phyloP scores from a whole-genome alignment of 2,113 vertebrate species.

The Balaenoptera acutorostrata region DNA sequence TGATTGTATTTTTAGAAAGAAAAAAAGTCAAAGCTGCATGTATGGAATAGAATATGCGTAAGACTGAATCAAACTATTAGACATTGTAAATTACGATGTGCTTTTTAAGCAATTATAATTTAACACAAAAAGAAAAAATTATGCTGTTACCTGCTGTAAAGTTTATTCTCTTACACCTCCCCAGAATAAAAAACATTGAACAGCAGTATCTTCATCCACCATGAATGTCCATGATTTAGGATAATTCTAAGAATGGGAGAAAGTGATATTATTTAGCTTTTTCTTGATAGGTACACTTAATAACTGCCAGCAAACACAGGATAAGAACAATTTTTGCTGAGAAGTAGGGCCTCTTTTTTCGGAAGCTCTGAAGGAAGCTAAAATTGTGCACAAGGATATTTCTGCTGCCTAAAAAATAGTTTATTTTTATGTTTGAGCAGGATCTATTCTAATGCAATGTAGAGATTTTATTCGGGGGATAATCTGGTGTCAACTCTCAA shows the following conservation, averaged over 20 bases:
- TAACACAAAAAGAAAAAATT: not conserved
- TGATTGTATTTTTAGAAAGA: not conserved
- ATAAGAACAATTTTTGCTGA: slow-evolving; percentile 48
- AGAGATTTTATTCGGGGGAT: not conserved
- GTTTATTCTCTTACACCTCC: not conserved
- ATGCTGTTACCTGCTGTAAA: not conserved
- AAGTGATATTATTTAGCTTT: not conserved
- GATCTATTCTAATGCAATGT: slow-evolving; percentile 36
- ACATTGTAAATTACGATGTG: not conserved
- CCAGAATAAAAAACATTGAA: not conserved
- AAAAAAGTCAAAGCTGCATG: not conserved
- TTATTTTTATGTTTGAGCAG: slow-evolving; percentile 32
- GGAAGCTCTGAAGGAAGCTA: slow-evolving; percentile 39
- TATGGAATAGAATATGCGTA: not conserved
- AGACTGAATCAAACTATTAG: not conserved
- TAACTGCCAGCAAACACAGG: not conserved
- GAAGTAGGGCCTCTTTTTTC: slow-evolving; percentile 32
- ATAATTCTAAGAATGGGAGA: not conserved
- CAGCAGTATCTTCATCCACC: slow-evolving; percentile 8
- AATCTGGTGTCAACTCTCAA: slow-evolving; percentile 29
- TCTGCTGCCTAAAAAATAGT: not conserved
- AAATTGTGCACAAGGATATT: slow-evolving; percentile 17
- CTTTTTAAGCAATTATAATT: not conserved
- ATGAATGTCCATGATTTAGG: not conserved
- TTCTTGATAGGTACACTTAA: not conserved